Evolutionary conservation across 2,113 vertebrate genomes (phyloP).

Genomic region (Cyprinus carpio): DNA sequence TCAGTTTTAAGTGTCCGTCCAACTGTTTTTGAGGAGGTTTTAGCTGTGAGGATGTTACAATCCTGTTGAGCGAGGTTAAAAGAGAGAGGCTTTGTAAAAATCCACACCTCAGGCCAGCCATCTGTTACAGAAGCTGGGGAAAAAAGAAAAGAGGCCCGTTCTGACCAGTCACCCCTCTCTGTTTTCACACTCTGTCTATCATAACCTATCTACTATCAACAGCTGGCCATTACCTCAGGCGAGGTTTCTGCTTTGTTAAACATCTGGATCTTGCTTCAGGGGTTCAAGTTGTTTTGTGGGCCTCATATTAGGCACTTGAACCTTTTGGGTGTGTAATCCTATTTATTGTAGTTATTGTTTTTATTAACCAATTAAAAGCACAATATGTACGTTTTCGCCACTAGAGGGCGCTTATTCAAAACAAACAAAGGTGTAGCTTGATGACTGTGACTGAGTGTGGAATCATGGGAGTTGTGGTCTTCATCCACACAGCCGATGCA

Average conservation of each 20-base stretch:
- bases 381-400: too few relatives aligned
- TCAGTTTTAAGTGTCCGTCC: background rate
- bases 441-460: too few relatives aligned
- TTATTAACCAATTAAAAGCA: background rate
- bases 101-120: slow-evolving; percentile 58
- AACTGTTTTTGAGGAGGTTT: background rate
- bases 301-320: slow-evolving; percentile 39
- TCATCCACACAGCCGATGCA: too few relatives aligned
- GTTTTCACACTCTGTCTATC: slow-evolving; percentile 57
- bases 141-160: slow-evolving; percentile 31
- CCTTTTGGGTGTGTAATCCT: slow-evolving; percentile 41
- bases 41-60: background rate
- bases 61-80: background rate
- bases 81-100: slow-evolving; percentile 27
- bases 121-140: slow-evolving; percentile 51
- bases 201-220: slow-evolving; percentile 52
- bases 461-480: too few relatives aligned
- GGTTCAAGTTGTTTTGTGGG: slow-evolving; percentile 41
- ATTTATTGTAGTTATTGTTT: slow-evolving; percentile 24
- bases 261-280: slow-evolving; percentile 50
- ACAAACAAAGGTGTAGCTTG: too few relatives aligned
- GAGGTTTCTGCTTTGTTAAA: slow-evolving; percentile 53
- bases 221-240: slow-evolving; percentile 54
- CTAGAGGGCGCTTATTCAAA: too few relatives aligned
- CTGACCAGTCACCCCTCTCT: slow-evolving; percentile 47